Evolutionary conservation across 2,888 invertebrate species (phyloP).

Genomic region (Andrena camellia): DNA sequence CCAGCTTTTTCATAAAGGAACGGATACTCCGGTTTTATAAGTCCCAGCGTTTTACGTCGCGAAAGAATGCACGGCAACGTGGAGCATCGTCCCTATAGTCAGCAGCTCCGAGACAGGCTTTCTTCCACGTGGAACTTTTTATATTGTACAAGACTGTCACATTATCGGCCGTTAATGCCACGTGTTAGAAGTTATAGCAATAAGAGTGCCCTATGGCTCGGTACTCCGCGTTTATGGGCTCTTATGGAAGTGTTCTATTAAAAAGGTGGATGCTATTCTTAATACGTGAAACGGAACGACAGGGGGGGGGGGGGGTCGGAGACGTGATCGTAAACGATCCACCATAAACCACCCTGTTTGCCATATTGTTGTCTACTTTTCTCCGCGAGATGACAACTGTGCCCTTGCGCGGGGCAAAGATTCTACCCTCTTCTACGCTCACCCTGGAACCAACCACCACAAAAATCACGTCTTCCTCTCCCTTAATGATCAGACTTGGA

Average conservation of each 20-base stretch:
- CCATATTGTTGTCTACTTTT: constrained; percentile 13
- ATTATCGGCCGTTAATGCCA: constrained; percentile 74
- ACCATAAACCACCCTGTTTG: constrained; percentile 41
- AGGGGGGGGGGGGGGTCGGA: constrained; percentile 34
- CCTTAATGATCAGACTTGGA: neutral
- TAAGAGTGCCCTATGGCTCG: constrained; percentile 60
- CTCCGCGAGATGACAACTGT: constrained; percentile 19
- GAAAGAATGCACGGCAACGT: constrained; percentile 39
- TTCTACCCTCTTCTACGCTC: neutral
- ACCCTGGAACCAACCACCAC: too few relatives aligned
- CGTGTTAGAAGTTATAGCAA: constrained; percentile 69
- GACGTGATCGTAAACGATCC: constrained; percentile 37
- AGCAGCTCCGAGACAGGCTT: constrained; percentile 41
- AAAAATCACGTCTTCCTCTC: too few relatives aligned
- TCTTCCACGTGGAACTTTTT: constrained; percentile 66
- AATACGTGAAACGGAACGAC: constrained; percentile 51
- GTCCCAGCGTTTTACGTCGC: constrained; percentile 33
- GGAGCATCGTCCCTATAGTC: constrained; percentile 42
- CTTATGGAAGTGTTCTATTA: constrained; percentile 73
- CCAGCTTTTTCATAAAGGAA: constrained; percentile 39
- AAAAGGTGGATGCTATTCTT: constrained; percentile 62
- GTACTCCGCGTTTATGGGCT: constrained; percentile 64
- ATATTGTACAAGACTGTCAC: constrained; percentile 72
- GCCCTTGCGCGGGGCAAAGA: neutral
- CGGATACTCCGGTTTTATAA: constrained; percentile 26